Evolutionary conservation across 2,797 vertebrate genomes (phyloP).

Genomic region (Erpetoichthys calabaricus): DNA sequence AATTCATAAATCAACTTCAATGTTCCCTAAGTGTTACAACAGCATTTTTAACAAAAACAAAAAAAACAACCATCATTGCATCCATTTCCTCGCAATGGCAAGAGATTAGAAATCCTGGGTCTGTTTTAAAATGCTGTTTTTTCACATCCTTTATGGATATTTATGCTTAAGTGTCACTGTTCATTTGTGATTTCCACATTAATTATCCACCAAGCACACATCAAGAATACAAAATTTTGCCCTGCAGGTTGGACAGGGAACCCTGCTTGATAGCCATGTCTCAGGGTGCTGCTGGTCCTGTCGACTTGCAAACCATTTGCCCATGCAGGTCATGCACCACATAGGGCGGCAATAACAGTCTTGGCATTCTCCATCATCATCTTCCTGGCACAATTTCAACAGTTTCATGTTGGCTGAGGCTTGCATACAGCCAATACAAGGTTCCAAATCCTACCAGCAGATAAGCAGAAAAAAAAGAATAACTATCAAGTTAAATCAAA

Average conservation of each 20-base stretch:
- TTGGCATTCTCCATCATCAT: conserved; percentile 57
- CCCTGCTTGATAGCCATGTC: conserved; percentile 82
- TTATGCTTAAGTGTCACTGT: background rate
- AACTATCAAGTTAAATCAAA: background rate
- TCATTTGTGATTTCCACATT: background rate
- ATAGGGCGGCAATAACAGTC: conserved; percentile 84
- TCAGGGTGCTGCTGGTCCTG: conserved; percentile 83
- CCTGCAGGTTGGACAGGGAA: conserved; percentile 82
- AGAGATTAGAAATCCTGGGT: background rate
- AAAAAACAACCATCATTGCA: no score
- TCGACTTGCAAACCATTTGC: conserved; percentile 89
- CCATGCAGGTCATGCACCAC: conserved; percentile 92
- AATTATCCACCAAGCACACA: conserved; percentile 64
- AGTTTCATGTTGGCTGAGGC: conserved; percentile 66
- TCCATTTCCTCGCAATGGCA: no score
- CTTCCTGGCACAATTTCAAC: conserved; percentile 59
- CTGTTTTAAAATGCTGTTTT: background rate
- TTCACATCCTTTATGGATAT: no score
- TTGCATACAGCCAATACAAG: conserved; percentile 88
- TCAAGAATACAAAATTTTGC: conserved; percentile 86
- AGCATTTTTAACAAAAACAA: no score
- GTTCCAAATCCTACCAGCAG: conserved; percentile 64
- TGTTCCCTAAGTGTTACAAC: no score
- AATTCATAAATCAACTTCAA: no score
- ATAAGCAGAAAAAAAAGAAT: background rate